Evolutionary conservation across 2,113 vertebrate species (phyloP).

Genomic region (Pseudorhombus dupliciocellatus): DNA sequence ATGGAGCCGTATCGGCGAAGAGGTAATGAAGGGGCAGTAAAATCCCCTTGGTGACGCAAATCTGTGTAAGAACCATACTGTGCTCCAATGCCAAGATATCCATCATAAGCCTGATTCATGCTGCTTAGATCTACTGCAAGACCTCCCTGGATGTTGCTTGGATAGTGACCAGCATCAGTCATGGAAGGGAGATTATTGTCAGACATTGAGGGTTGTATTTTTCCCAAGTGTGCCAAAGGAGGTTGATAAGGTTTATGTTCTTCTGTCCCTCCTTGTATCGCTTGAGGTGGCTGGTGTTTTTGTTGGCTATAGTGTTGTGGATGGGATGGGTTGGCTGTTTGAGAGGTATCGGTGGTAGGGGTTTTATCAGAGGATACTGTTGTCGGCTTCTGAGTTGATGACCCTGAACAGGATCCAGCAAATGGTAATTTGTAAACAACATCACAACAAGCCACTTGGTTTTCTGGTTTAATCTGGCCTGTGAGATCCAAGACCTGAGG

Average conservation of each 20-base stretch:
- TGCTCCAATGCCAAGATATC: slow-evolving; percentile 88
- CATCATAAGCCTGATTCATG: slow-evolving; percentile 91
- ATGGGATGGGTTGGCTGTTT: slow-evolving; percentile 69
- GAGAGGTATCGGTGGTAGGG: slow-evolving; percentile 58
- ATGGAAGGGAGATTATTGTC: slow-evolving; percentile 88
- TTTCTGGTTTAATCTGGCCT: slow-evolving; percentile 89
- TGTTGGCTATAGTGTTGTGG: slow-evolving; percentile 72
- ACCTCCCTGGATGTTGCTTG: slow-evolving; percentile 85
- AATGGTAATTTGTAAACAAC: slow-evolving; percentile 98
- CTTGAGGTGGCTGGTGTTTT: slow-evolving; percentile 67
- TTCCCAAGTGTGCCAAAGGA: slow-evolving; percentile 79
- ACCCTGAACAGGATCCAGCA: slow-evolving; percentile 88
- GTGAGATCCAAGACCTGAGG: slow-evolving; percentile 92
- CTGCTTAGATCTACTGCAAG: slow-evolving; percentile 89
- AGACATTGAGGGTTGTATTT: slow-evolving; percentile 94
- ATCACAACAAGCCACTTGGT: slow-evolving; percentile 94
- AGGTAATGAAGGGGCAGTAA: slow-evolving; percentile 86
- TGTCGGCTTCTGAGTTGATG: slow-evolving; percentile 87
- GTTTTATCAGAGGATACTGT: slow-evolving; percentile 84
- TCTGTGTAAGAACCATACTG: slow-evolving; percentile 97
- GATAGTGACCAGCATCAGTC: slow-evolving; percentile 87
- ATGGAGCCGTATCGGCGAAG: slow-evolving; percentile 93
- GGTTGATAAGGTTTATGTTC: slow-evolving; percentile 84
- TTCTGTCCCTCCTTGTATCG: slow-evolving; percentile 78
- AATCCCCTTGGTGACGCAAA: slow-evolving; percentile 89